Conservation (phyloP, 2,797 vertebrate species). For the Vipera ursinii region DNA sequence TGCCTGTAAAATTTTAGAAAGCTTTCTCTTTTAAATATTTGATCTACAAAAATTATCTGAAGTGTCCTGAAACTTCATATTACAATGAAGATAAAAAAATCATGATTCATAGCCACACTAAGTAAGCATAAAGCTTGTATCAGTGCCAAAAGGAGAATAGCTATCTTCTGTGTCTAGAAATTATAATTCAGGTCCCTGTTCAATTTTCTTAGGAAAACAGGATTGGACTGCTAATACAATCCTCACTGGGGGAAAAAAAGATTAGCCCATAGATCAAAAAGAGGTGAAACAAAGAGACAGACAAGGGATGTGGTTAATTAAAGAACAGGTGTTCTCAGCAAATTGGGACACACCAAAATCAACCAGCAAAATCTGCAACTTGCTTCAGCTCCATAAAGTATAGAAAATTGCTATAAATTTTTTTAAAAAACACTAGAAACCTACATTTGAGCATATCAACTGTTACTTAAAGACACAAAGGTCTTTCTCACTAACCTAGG, state of each 20-base stretch:
- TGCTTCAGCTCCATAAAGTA: conserved; percentile 16
- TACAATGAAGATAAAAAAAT: neutral
- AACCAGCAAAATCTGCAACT: conserved; percentile 34
- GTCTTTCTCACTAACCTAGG: neutral
- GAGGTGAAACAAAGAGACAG: conserved; percentile 23
- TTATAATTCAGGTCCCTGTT: neutral
- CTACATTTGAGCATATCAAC: accelerated
- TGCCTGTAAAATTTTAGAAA: neutral
- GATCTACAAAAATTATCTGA: neutral
- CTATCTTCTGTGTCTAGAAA: neutral
- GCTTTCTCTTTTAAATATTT: neutral
- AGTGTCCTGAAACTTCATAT: neutral
- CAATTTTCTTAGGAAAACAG: neutral
- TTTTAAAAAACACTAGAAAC: conserved; percentile 23
- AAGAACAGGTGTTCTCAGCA: conserved; percentile 68
- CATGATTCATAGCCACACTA: neutral
- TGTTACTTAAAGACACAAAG: neutral
- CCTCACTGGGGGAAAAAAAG: conserved; percentile 6
- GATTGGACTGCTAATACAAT: neutral
- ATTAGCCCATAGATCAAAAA: conserved; percentile 27
- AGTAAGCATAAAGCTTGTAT: neutral
- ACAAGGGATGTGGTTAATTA: conserved; percentile 51
- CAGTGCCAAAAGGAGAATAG: neutral
- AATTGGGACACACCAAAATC: conserved; percentile 52
- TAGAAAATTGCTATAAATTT: neutral